Evolutionary conservation across 2,113 vertebrate species (phyloP).

Genomic region (Pipa parva): DNA sequence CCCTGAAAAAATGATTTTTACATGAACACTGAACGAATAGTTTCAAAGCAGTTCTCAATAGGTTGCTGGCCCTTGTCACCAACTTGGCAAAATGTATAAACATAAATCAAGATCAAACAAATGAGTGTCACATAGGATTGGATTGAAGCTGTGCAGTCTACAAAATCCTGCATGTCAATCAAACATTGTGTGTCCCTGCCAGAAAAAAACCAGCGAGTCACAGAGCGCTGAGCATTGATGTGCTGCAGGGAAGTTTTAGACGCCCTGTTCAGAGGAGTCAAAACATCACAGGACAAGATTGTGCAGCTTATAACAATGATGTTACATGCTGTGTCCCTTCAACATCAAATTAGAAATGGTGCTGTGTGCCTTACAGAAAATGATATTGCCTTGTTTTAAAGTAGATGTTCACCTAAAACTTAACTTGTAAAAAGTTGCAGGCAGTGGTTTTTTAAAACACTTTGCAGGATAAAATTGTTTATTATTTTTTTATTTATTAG

Average conservation of each 20-base stretch:
- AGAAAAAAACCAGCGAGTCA: slow-evolving; percentile 35
- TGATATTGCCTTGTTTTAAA: too few relatives aligned
- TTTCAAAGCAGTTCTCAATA: slow-evolving; percentile 25
- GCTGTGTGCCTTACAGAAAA: slow-evolving; percentile 3
- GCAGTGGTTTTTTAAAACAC: too few relatives aligned
- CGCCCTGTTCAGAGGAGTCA: slow-evolving; percentile 9
- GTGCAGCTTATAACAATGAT: slow-evolving; percentile 27
- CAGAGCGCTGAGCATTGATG: slow-evolving; percentile 22
- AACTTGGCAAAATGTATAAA: slow-evolving; percentile 31
- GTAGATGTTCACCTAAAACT: too few relatives aligned
- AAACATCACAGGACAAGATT: slow-evolving; percentile 30
- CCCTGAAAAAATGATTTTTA: slow-evolving; percentile 26
- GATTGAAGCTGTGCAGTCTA: slow-evolving; percentile 21
- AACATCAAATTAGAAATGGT: slow-evolving; percentile 13
- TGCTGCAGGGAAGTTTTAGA: slow-evolving; percentile 23
- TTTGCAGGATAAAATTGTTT: not conserved
- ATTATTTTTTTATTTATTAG: too few relatives aligned
- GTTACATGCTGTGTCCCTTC: slow-evolving; percentile 22
- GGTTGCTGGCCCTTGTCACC: slow-evolving; percentile 26
- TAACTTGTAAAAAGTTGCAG: too few relatives aligned
- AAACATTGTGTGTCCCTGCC: slow-evolving; percentile 18
- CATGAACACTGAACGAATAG: slow-evolving; percentile 11
- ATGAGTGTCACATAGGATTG: slow-evolving; percentile 11
- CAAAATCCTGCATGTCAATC: slow-evolving; percentile 15
- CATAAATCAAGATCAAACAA: slow-evolving; percentile 30